phyloP scores from a whole-genome alignment of 1,140 invertebrate species.

The Archegozetes longisetosus region DNA sequence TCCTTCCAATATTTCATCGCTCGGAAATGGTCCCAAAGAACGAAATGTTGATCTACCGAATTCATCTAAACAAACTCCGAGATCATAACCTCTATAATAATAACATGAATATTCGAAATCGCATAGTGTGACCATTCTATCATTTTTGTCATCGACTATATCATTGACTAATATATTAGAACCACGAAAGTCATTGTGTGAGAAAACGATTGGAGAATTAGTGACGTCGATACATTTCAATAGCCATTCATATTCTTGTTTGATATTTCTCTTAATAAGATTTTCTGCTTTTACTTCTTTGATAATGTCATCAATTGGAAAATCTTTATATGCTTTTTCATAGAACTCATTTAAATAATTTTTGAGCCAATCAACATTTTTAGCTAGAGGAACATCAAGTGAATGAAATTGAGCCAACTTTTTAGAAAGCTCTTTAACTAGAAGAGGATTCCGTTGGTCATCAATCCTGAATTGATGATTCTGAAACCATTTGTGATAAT shows the following conservation, averaged over 20 bases:
- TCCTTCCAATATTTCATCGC: neutral
- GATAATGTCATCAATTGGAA: neutral
- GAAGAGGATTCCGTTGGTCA: neutral
- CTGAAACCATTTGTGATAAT: neutral
- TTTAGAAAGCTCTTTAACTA: slow-evolving; percentile 1
- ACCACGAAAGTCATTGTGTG: slow-evolving; percentile 2
- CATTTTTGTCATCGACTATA: neutral
- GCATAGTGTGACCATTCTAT: neutral
- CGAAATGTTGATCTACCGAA: neutral
- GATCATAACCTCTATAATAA: neutral
- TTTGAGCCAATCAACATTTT: neutral
- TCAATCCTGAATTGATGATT: slow-evolving; percentile 6
- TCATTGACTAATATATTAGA: neutral
- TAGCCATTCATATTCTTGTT: neutral
- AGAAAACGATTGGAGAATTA: neutral
- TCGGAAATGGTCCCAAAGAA: neutral
- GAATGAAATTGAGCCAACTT: neutral
- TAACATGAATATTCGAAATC: slow-evolving; percentile 5
- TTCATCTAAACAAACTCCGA: neutral
- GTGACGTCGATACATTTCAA: neutral
- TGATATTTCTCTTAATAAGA: neutral
- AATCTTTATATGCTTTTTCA: neutral
- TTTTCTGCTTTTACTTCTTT: neutral
- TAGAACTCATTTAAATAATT: neutral
- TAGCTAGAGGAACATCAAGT: neutral